Base-by-base conservation (phyloP, 2,888 invertebrate genomes). In the Idaea straminata region DNA sequence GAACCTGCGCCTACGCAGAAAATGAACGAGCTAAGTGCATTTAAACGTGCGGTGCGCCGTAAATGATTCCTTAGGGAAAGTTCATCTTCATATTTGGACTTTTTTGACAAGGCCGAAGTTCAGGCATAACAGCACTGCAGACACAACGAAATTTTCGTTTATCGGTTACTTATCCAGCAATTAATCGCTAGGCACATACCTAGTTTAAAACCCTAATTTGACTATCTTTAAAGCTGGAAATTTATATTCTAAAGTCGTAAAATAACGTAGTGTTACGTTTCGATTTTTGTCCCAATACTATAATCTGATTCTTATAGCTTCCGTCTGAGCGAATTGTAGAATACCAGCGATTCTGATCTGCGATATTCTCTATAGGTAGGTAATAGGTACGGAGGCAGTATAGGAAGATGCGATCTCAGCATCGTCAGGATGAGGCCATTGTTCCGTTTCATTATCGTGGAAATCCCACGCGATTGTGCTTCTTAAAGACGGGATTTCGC, bases 381-480 rank as follows among this genome's bases (percentile, higher is more conserved):
- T 13, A 47, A 47, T 47, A 47, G 13, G 7, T 47, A 47, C 13
- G 47, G 47, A 63, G 25, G 25, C 25, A 25, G 25, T 25, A 25
- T 25, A 25, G 25, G 25, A 13, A 65, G 71, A 71, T 72, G 62
- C 59, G 67, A 73, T 74, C 70, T 63, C 15, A 15, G 62, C 13
- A 65, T 61, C 63, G 60, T 63, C 68, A 68, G 67, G 71, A 72
- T 69, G 71, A 65, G 63, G 65, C 69, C 71, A 75, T 75, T 75
- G 74, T 74, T 70, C 69, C 64, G 66, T 66, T 65, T 69, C 68
- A 72, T 69, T 73, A 72, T 62, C 69, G 72, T 66, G 67, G 69
- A 73, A 69, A 69, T 69, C 72, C 72, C 72, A 71, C 71, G 68
- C 71, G 64, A 25, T 61, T 64, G 61, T 64, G 67, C 61, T 66